Percentiles rank a stretch among this genome's conserved stretches.
Evolutionary conservation across 2,113 vertebrate species (phyloP).

Genomic region (Paracanthobrama guichenoti): DNA sequence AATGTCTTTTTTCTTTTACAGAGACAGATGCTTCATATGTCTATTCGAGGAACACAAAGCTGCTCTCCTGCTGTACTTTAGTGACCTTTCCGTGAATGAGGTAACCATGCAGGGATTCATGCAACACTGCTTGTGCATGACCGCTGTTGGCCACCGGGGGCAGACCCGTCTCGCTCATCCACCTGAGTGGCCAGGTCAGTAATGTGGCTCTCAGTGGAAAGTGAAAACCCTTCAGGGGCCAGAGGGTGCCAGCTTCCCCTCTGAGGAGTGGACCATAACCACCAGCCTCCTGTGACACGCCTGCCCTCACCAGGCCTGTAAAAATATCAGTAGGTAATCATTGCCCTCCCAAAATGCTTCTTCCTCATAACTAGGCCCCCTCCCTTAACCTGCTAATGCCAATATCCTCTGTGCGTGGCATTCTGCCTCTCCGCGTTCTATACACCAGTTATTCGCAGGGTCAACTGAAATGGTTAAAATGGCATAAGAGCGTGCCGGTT

Average conservation of each 20-base stretch:
- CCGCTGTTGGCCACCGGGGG: slow-evolving; percentile 46
- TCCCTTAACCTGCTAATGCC: slow-evolving; percentile 26
- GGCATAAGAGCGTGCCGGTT: background rate
- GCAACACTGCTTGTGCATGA: background rate
- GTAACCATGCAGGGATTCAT: background rate
- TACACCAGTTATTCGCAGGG: background rate
- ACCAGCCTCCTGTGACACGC: background rate
- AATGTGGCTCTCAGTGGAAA: slow-evolving; percentile 4
- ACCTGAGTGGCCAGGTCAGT: background rate
- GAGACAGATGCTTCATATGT: background rate
- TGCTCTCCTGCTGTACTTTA: background rate
- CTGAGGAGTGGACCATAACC: slow-evolving; percentile 7
- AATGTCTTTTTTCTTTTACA: background rate
- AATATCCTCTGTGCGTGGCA: background rate
- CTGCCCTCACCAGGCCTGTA: background rate
- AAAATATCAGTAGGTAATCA: slow-evolving; percentile 13
- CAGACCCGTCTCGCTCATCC: slow-evolving; percentile 27
- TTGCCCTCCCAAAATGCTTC: background rate
- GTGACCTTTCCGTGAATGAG: slow-evolving; percentile 32
- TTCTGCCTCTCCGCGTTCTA: background rate
- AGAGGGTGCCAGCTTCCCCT: slow-evolving; percentile 2
- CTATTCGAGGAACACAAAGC: background rate
- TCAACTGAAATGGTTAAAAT: background rate
- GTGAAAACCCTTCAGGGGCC: background rate
- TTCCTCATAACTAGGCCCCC: background rate